Evolutionary conservation across 2,113 vertebrate genomes (phyloP), one percentile per base, ranked within the genome.

Genomic region (Psophia crepitans): DNA sequence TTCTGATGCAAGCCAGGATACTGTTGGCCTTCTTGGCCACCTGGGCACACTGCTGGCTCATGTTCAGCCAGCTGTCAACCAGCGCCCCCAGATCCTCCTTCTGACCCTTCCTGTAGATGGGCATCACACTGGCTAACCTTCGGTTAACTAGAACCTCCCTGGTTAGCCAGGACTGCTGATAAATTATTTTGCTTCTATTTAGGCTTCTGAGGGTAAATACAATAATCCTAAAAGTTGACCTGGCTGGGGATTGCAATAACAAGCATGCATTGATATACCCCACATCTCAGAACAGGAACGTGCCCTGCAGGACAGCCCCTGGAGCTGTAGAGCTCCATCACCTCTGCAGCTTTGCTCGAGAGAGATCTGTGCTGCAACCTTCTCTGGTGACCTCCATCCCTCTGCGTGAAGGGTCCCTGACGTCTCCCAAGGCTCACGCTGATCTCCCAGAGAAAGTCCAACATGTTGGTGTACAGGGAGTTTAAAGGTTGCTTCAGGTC

Each of bases 401-500:
- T 73, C 43, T 58, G n/a, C n/a, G 44, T 18, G 27, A 87, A n/a
- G 24, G 10, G 5, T 39, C 4, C 15, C 43, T 1, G 0, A 28
- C 57, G 27, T 39, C 27, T 86, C 51, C 33, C 14, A 69, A 37
- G 65, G 8, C 26, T 39, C 41, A 12, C 0, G 0, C 0, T 63
- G n/a, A 28, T 46, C 32, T 81, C 30, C 11, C 2, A 2, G 49
- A 41, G 22, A 37, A 10, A 17, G 6, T 35, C 37, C 24, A 27
- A 5, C 2, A 8, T 12, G 9, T 46, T 76, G 30, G 18, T 48
- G 27, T 46, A 12, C 33, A 11, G 35, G 46, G 14, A 3, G 15
- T 58, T 41, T 27, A 71, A 43, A 58, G 8, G 11, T 28, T 60
- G 22, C 43, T 79, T 70, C 4, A 2, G 5, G 18, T 71, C 44